A percentile compares a stretch with the other conserved stretches of the same genome.
Conservation (phyloP, 2,797 vertebrate genomes). For the Rhadinocentrus ornatus region DNA sequence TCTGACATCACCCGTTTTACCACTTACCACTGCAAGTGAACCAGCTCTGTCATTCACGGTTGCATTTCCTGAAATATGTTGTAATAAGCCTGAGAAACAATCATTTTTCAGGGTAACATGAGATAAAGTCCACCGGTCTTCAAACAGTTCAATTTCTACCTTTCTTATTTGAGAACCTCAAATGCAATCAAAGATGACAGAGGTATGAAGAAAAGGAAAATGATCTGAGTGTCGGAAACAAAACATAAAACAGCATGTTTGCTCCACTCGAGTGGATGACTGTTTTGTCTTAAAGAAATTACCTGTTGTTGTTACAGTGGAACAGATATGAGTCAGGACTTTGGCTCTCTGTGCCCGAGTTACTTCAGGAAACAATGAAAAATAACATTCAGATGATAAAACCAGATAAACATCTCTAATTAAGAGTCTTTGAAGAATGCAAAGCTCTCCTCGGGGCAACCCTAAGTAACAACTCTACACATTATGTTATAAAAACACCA, state of each 20-base stretch:
- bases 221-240: neutral
- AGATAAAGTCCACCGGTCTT: neutral
- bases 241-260: neutral
- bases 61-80: conserved; percentile 11
- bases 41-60: neutral
- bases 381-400: neutral
- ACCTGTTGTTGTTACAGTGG: neutral
- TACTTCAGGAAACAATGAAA: neutral
- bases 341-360: neutral
- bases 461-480: neutral
- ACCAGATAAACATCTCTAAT: neutral
- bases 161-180: conserved; percentile 8
- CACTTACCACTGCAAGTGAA: too few species aligned
- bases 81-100: conserved; percentile 10
- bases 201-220: rapidly evolving
- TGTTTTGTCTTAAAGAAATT: neutral
- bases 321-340: neutral
- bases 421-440: neutral
- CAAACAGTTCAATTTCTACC: neutral
- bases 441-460: neutral
- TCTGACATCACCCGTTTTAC: neutral
- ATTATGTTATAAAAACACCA: neutral
- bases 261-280: neutral
- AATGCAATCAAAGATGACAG: neutral
- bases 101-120: neutral